Base-by-base conservation (phyloP, 2,888 invertebrate genomes). In the Eueremaeus valkanovi region DNA sequence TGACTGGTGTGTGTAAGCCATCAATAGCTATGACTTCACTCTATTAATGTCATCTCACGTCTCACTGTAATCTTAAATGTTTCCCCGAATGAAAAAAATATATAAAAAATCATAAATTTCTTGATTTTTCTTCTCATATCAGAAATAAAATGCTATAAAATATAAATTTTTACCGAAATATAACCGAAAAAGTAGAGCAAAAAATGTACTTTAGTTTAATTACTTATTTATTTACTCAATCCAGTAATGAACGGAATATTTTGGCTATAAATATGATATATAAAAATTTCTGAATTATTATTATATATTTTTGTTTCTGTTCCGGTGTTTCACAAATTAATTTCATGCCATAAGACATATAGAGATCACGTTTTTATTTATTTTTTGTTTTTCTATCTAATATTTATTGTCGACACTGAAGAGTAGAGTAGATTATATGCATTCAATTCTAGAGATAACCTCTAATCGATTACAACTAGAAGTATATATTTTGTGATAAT, bases 21-120 rank as follows among this genome's bases (percentile, higher is more conserved):
- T 61, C 61, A 61, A 27, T 61, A 18, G 61, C 29, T n/a, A 27
- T 58, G 66, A 66, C 36, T 36, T 66, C 66, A 66, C 33, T 66
- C 66, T 61, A 66, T 66, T 66, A 66, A 66, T 66, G 66, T 66
- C 36, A n/a, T 66, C 66, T 66, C 36, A 66, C 66, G 66, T 66
- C 66, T 66, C 36, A 66, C 36, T 36, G 66, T 66, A 21, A 66
- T 66, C 66, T 66, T 66, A 66, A 66, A 66, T 66, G 66, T 36
- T 58, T 58, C 36, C 36, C 36, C 61, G 16, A 61, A 61, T 36
- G 6, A 36, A 36, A 36, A 36, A 36, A 36, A 36, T 36, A n/a
- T n/a, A n/a, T n/a, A n/a, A n/a, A n/a, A n/a, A n/a, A n/a, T n/a
- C n/a, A n/a, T n/a, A n/a, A n/a, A n/a, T n/a, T n/a, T n/a, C n/a